phyloP scores from a whole-genome alignment of 2,888 invertebrate genomes.

The Athetis lepigone region DNA sequence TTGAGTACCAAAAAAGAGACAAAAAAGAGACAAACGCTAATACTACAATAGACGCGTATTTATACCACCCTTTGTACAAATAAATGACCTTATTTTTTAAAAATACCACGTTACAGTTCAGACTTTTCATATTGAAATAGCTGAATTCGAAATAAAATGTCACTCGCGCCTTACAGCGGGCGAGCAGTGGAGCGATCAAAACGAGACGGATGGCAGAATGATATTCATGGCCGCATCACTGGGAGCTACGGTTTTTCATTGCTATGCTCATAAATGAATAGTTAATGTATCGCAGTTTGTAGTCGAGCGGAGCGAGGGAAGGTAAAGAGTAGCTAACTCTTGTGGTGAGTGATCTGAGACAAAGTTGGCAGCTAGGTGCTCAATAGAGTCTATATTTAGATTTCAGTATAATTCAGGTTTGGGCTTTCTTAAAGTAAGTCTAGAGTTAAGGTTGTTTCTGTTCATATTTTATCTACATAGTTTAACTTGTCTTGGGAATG shows the following conservation, averaged over 20 bases:
- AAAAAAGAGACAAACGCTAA: neutral
- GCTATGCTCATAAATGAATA: slow-evolving; percentile 52
- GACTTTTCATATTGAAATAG: slow-evolving; percentile 21
- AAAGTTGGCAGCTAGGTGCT: neutral
- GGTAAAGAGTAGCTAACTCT: neutral
- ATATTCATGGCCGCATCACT: slow-evolving; percentile 44
- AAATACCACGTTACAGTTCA: neutral
- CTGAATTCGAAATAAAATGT: slow-evolving; percentile 25
- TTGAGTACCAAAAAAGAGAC: neutral
- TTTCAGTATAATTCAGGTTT: too few relatives aligned
- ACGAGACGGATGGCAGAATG: slow-evolving; percentile 17
- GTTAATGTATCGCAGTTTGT: slow-evolving; percentile 27
- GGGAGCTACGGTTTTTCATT: slow-evolving; percentile 34
- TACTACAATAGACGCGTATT: neutral
- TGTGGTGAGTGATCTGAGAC: neutral
- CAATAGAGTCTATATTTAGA: too few relatives aligned
- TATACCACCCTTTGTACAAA: neutral
- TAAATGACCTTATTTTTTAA: neutral
- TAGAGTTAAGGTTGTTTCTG: too few relatives aligned
- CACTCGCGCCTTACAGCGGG: slow-evolving; percentile 4
- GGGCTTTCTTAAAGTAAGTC: too few relatives aligned
- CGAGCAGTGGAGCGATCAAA: slow-evolving; percentile 27
- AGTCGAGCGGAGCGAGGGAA: neutral
- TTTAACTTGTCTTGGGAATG: too few relatives aligned
- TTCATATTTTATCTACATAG: too few relatives aligned